Conservation (phyloP, 2,888 invertebrate species). For the Acronicta psi region DNA sequence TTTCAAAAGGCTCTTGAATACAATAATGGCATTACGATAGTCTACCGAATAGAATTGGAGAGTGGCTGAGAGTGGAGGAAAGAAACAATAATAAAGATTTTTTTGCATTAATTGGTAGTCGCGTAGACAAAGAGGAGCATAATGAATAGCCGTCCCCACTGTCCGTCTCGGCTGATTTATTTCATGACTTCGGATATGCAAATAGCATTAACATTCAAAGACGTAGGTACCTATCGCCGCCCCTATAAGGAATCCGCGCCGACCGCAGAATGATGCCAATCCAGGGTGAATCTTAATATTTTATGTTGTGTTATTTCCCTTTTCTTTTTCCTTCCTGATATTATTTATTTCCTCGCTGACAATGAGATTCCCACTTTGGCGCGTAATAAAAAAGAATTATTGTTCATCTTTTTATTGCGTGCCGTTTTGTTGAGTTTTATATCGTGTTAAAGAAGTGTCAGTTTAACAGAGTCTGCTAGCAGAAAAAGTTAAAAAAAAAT, state of each 20-base stretch:
- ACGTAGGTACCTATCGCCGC: constrained; percentile 80
- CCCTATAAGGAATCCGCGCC: constrained; percentile 83
- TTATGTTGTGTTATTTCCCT: constrained; percentile 88
- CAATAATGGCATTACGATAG: constrained; percentile 20
- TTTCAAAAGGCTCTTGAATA: constrained; percentile 57
- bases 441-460: constrained; percentile 78
- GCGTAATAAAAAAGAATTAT: constrained; percentile 89
- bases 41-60: constrained; percentile 29
- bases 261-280: constrained; percentile 88
- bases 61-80: constrained; percentile 27
- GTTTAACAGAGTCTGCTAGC: constrained; percentile 59
- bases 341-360: constrained; percentile 88
- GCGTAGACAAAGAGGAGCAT: constrained; percentile 80
- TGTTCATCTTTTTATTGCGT: constrained; percentile 87
- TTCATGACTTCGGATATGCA: constrained; percentile 89
- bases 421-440: constrained; percentile 85
- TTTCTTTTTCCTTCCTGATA: constrained; percentile 87
- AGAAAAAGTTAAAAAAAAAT: not conserved
- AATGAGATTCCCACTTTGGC: constrained; percentile 89
- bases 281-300: constrained; percentile 89
- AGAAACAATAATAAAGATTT: constrained; percentile 64
- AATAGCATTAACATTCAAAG: constrained; percentile 88
- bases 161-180: constrained; percentile 88
- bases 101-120: constrained; percentile 82
- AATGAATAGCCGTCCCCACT: constrained; percentile 84